These are phyloP conservation scores for Bradypodion pumilum DNA, from an alignment of 2,797 vertebrate species.

Conservation along the genomic window DNA sequence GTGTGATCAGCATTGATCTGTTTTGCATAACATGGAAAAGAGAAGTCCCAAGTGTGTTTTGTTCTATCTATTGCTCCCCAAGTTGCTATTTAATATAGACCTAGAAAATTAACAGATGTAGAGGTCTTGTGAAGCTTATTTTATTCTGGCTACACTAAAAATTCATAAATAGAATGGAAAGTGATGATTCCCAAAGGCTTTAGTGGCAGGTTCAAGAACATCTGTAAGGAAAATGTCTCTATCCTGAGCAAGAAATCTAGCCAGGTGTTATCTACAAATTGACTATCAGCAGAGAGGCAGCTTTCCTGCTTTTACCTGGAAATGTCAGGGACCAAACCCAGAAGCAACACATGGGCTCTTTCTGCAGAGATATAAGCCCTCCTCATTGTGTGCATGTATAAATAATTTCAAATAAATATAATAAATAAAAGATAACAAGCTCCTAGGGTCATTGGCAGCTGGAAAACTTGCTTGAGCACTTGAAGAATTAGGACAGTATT, in stretches of 20 bases:
- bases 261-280: neutral
- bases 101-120: neutral
- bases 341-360: neutral
- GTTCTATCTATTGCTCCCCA: neutral
- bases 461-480: too few species aligned
- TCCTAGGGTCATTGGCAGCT: too few species aligned
- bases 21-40: neutral
- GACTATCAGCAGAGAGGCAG: neutral
- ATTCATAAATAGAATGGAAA: neutral
- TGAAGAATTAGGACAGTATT: too few species aligned
- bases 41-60: neutral
- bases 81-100: neutral
- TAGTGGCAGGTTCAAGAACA: neutral
- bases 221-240: neutral
- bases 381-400: neutral
- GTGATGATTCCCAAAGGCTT: neutral
- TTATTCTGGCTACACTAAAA: neutral
- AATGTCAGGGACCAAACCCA: neutral
- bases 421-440: too few species aligned
- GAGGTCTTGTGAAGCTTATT: neutral
- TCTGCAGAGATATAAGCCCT: neutral
- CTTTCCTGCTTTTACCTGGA: neutral
- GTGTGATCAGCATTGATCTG: neutral
- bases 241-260: neutral
- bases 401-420: neutral